These are phyloP conservation scores for Corvus hawaiiensis DNA, from an alignment of 2,113 vertebrate species.

Conservation along the genomic window DNA sequence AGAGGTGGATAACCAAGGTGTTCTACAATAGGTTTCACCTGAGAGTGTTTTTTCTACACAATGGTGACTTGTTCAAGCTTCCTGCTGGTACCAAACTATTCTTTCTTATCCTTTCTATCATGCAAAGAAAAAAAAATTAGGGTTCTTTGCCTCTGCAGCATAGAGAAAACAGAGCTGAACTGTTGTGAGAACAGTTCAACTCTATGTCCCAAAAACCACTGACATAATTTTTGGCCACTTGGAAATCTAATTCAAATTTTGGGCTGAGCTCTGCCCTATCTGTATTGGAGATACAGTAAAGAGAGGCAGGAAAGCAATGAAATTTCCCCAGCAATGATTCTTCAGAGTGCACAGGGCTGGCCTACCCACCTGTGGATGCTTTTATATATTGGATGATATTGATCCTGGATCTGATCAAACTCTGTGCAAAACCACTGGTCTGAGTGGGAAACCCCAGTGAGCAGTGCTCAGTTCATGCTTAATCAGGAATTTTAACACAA, in stretches of 20 bases:
- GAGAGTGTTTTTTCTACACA: background rate
- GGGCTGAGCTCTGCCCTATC: background rate
- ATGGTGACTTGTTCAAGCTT: background rate
- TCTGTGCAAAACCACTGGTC: background rate
- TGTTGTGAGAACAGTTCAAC: background rate
- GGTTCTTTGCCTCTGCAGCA: background rate
- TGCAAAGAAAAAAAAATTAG: background rate
- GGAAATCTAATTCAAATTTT: background rate
- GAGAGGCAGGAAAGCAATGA: background rate
- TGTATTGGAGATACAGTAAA: background rate
- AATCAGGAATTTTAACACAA: background rate
- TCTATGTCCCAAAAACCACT: background rate
- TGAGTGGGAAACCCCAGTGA: background rate
- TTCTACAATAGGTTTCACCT: background rate
- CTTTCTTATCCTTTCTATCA: background rate
- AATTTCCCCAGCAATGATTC: background rate
- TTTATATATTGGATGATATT: background rate
- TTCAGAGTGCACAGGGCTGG: background rate
- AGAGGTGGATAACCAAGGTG: rapidly evolving
- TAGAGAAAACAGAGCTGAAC: background rate
- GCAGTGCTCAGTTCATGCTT: background rate
- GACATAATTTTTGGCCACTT: background rate
- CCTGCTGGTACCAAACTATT: background rate
- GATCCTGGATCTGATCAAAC: background rate
- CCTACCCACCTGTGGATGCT: background rate